Evolutionary conservation across 2,888 invertebrate genomes (phyloP).

Genomic region (Chrysolina americana): DNA sequence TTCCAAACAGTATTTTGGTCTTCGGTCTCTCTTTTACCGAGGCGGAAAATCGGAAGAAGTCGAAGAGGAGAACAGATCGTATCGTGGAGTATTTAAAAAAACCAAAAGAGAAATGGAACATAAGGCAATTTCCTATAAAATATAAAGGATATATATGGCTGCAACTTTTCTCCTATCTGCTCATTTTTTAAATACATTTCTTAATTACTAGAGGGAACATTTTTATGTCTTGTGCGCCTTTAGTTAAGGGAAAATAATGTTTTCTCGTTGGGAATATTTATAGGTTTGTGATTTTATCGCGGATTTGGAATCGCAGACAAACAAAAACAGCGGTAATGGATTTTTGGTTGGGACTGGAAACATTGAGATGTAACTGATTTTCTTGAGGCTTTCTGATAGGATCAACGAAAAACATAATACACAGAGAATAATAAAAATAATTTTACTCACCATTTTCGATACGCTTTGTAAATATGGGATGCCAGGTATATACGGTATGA

Average conservation of each 20-base stretch:
- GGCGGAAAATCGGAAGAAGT: slow-evolving; percentile 44
- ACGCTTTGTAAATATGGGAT: too few relatives aligned
- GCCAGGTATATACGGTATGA: too few relatives aligned
- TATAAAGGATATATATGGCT: slow-evolving; percentile 65
- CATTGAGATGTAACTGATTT: slow-evolving; percentile 35
- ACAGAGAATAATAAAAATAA: too few relatives aligned
- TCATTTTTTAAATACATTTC: slow-evolving; percentile 66
- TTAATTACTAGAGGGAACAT: slow-evolving; percentile 61
- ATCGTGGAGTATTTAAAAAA: slow-evolving; percentile 48
- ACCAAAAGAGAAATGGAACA: slow-evolving; percentile 60
- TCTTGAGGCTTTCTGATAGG: neutral
- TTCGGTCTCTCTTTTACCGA: slow-evolving; percentile 50
- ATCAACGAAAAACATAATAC: slow-evolving; percentile 2
- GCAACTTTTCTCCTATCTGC: slow-evolving; percentile 63
- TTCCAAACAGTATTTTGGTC: slow-evolving; percentile 47
- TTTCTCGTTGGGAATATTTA: slow-evolving; percentile 50
- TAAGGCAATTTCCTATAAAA: slow-evolving; percentile 66
- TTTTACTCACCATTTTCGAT: too few relatives aligned
- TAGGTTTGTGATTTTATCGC: slow-evolving; percentile 53
- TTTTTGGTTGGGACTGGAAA: slow-evolving; percentile 43
- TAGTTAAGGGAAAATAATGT: slow-evolving; percentile 49
- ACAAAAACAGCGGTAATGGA: slow-evolving; percentile 53
- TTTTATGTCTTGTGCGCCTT: slow-evolving; percentile 44
- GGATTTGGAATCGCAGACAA: slow-evolving; percentile 50
- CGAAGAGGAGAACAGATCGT: slow-evolving; percentile 47